Conservation (phyloP, 2,797 vertebrate species). For the Leptoclinus maculatus region DNA sequence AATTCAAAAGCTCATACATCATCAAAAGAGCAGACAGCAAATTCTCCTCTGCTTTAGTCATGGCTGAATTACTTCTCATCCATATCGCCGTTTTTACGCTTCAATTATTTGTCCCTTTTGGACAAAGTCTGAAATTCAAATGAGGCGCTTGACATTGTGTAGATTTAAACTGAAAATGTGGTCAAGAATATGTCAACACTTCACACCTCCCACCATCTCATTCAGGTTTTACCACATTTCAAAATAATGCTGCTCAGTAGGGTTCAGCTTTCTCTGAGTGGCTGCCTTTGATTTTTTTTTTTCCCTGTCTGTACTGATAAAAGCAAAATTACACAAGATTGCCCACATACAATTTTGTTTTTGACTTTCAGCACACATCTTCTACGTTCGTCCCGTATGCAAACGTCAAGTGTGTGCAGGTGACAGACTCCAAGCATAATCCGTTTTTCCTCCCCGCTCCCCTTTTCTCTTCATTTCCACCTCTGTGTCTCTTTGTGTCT, state of each 20-base stretch:
- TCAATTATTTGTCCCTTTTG: constrained; percentile 56
- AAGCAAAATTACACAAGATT: constrained; percentile 65
- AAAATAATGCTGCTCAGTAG: constrained; percentile 47
- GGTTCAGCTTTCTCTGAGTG: constrained; percentile 52
- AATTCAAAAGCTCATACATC: constrained; percentile 65
- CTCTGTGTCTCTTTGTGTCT: constrained; percentile 72
- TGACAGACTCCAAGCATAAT: constrained; percentile 55
- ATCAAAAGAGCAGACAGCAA: constrained; percentile 64
- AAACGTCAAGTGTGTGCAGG: constrained; percentile 63
- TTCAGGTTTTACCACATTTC: constrained; percentile 55
- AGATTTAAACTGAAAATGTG: constrained; percentile 38
- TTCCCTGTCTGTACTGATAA: constrained; percentile 30
- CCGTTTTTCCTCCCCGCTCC: constrained; percentile 32
- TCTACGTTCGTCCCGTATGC: constrained; percentile 24
- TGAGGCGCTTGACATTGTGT: constrained; percentile 38
- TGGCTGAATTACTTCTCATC: constrained; percentile 63
- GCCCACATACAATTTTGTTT: constrained; percentile 47
- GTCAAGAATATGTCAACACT: constrained; percentile 28
- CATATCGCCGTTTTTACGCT: constrained; percentile 37
- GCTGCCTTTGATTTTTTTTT: constrained; percentile 48
- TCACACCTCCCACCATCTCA: constrained; percentile 32
- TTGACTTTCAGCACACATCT: constrained; percentile 46
- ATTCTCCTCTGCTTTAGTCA: constrained; percentile 65
- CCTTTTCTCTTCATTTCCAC: constrained; percentile 46
- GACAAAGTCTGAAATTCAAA: constrained; percentile 50